These are phyloP conservation scores for Eciton burchellii DNA, from an alignment of 1,140 invertebrate species.

Conservation along the genomic window DNA sequence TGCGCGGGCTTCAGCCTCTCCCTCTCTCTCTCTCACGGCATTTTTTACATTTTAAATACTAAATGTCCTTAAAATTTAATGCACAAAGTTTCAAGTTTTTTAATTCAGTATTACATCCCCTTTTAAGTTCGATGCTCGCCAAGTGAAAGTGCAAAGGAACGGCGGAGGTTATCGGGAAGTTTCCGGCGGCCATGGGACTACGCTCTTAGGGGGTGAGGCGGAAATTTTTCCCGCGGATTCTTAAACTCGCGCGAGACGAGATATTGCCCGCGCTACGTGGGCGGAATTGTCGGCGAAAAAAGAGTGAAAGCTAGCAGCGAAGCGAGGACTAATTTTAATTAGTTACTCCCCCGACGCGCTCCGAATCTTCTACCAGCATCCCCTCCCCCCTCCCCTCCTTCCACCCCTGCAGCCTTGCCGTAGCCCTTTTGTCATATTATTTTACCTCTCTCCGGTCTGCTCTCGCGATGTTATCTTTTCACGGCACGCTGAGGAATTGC, in stretches of 20 bases:
- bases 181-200: background rate
- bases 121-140: conserved; percentile 13
- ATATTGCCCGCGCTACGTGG: conserved; percentile 27
- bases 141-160: conserved; percentile 17
- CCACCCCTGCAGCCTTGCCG: too few relatives aligned
- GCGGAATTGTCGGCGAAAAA: conserved; percentile 48
- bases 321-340: conserved; percentile 69
- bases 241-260: conserved; percentile 43
- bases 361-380: conserved; percentile 30
- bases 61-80: background rate
- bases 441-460: conserved; percentile 37
- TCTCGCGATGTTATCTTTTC: conserved; percentile 64
- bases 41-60: background rate
- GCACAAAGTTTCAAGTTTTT: conserved; percentile 2
- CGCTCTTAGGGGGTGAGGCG: background rate
- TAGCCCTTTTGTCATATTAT: conserved; percentile 46
- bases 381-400: conserved; percentile 21
- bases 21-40: background rate
- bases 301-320: conserved; percentile 52
- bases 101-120: background rate
- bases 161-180: conserved; percentile 36
- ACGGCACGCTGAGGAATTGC: conserved; percentile 69
- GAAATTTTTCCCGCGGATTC: conserved; percentile 51
- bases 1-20: too few relatives aligned
- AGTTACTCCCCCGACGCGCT: conserved; percentile 60